Percentiles rank a stretch among this genome's conserved stretches.
phyloP scores from a whole-genome alignment of 35 echinoderm and acorn worm species.

The Apostichopus californicus region DNA sequence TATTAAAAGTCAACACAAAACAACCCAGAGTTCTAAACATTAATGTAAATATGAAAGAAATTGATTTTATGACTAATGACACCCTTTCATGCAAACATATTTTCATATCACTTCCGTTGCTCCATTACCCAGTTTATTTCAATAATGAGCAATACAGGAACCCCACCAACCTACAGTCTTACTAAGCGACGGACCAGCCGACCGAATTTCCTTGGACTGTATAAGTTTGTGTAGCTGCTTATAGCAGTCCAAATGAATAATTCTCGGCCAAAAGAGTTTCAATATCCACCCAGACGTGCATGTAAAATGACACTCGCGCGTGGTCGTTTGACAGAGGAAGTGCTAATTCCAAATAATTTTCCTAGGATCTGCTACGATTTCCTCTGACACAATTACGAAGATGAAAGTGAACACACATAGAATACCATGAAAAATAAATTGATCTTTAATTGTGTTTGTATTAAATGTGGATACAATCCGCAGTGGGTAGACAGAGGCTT shows the following conservation, averaged over 20 bases:
- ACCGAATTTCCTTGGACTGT: not conserved
- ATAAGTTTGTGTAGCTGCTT: not conserved
- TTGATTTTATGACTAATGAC: not conserved
- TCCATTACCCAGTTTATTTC: not conserved
- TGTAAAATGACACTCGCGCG: not conserved
- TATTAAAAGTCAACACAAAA: not conserved
- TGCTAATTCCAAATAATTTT: conserved; percentile 15
- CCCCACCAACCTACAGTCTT: not conserved
- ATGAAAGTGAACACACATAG: not conserved
- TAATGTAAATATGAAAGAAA: not conserved
- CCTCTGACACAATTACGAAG: not conserved
- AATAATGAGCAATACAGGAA: not conserved
- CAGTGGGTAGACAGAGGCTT: no score
- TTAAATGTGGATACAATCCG: no score
- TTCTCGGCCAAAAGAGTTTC: no score
- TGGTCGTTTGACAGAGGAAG: not conserved
- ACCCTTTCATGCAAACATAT: not conserved
- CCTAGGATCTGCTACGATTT: not conserved
- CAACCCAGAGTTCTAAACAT: not conserved
- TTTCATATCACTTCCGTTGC: not conserved
- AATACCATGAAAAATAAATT: no score
- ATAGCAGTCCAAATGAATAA: not conserved
- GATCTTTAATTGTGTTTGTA: no score
- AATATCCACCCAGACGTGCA: not conserved
- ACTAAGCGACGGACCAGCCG: not conserved